A percentile compares a stretch with the other conserved stretches of the same genome.
Conservation (phyloP, 2,113 vertebrate genomes). For the Patagioenas fasciata region DNA sequence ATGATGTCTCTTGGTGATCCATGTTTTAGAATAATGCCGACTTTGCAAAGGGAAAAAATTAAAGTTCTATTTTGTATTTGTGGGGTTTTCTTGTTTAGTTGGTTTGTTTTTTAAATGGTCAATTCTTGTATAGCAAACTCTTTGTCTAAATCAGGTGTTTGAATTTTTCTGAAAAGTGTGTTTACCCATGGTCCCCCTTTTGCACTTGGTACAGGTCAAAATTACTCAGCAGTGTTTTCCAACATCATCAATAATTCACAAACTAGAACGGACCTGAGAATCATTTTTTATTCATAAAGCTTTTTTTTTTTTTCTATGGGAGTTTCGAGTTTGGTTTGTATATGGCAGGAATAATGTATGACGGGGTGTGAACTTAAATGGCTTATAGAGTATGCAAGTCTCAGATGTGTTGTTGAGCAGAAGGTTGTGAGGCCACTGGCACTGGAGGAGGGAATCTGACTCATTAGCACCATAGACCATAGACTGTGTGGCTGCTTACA, state of each 20-base stretch:
- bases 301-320: neutral
- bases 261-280: neutral
- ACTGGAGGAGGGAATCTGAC: neutral
- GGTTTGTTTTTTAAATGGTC: neutral
- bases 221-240: neutral
- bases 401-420: neutral
- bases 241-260: neutral
- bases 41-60: neutral
- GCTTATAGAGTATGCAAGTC: neutral
- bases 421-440: neutral
- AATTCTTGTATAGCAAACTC: neutral
- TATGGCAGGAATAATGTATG: neutral
- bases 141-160: neutral
- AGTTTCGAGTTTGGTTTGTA: neutral
- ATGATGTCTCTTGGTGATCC: neutral
- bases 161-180: neutral
- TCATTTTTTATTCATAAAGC: slow-evolving; percentile 5
- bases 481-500: neutral
- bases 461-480: neutral
- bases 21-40: neutral
- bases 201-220: neutral
- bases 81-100: neutral
- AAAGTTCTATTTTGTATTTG: neutral
- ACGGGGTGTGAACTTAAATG: rapidly evolving
- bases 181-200: neutral